phyloP scores from a whole-genome alignment of 2,888 invertebrate species.

The Drosophila anomalata region DNA sequence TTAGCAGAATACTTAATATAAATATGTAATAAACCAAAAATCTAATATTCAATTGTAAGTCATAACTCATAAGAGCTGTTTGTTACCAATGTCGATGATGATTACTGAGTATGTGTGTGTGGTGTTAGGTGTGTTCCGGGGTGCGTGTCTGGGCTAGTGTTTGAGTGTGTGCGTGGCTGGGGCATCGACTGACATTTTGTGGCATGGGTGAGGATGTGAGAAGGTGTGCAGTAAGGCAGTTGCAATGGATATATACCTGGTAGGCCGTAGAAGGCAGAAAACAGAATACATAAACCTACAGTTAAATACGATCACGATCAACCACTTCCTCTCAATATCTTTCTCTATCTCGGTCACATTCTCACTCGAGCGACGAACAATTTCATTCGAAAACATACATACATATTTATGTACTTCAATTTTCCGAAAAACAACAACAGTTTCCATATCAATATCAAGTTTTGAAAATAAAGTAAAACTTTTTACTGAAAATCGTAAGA shows the following conservation, averaged over 20 bases:
- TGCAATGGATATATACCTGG: conserved; percentile 57
- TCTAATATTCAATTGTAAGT: conserved; percentile 58
- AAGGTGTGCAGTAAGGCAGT: conserved; percentile 19
- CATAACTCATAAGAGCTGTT: conserved; percentile 60
- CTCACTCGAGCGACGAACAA: conserved; percentile 56
- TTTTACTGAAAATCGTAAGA: conserved; percentile 48
- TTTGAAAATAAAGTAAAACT: conserved; percentile 16
- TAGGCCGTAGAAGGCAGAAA: conserved; percentile 53
- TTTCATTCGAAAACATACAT: conserved; percentile 45
- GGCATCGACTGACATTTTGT: conserved; percentile 62
- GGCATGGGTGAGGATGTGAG: conserved; percentile 39
- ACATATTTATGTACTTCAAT: conserved; percentile 63
- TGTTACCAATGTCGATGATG: conserved; percentile 52
- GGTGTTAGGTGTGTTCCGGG: conserved; percentile 41
- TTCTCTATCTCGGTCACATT: conserved; percentile 19
- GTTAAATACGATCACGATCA: conserved; percentile 7
- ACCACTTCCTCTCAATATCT: conserved; percentile 13
- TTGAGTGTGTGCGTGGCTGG: conserved; percentile 15
- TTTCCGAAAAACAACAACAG: conserved; percentile 33
- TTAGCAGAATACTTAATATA: conserved; percentile 55
- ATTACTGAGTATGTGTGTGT: conserved; percentile 26
- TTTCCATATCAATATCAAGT: conserved; percentile 63
- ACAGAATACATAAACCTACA: conserved; percentile 20
- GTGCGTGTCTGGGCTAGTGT: conserved; percentile 52
- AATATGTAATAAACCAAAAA: conserved; percentile 50